Percentiles rank a stretch among this genome's conserved stretches.
Evolutionary conservation across 2,888 invertebrate species (phyloP).

Genomic region (Meiosimyza decipiens): DNA sequence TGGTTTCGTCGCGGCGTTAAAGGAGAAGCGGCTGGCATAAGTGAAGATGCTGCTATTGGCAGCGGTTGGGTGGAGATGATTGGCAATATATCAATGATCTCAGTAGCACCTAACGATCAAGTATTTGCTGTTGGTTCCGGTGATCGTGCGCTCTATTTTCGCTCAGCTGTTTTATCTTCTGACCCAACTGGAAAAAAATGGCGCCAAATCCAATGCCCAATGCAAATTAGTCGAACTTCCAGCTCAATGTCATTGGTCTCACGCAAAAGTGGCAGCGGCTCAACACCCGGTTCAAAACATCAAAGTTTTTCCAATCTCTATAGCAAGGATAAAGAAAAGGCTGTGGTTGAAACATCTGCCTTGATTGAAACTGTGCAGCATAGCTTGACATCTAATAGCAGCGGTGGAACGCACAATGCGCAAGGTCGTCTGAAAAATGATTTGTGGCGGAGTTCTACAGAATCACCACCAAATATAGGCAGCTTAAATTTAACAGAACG

Average conservation of each 20-base stretch:
- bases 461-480: constrained; percentile 64
- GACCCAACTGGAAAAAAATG: constrained; percentile 90
- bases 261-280: constrained; percentile 63
- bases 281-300: constrained; percentile 73
- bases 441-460: constrained; percentile 59
- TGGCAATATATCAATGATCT: constrained; percentile 83
- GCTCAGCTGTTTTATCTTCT: constrained; percentile 78
- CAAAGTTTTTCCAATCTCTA: constrained; percentile 75
- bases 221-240: constrained; percentile 85
- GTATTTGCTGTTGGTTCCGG: constrained; percentile 85
- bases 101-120: constrained; percentile 90
- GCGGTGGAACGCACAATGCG: constrained; percentile 55
- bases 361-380: constrained; percentile 62
- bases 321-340: constrained; percentile 65
- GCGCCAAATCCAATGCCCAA: constrained; percentile 81
- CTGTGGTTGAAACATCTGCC: constrained; percentile 64
- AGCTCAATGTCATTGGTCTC: constrained; percentile 80
- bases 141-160: constrained; percentile 83
- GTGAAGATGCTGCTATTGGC: constrained; percentile 82
- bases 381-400: constrained; percentile 76
- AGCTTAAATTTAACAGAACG: constrained; percentile 63
- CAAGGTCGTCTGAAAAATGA: constrained; percentile 61
- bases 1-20: constrained; percentile 86
- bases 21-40: constrained; percentile 77
- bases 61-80: constrained; percentile 92